Evolutionary conservation across 2,797 vertebrate species (phyloP), one percentile per base, ranked within the genome.

Genomic region (Sebastolobus altivelis): DNA sequence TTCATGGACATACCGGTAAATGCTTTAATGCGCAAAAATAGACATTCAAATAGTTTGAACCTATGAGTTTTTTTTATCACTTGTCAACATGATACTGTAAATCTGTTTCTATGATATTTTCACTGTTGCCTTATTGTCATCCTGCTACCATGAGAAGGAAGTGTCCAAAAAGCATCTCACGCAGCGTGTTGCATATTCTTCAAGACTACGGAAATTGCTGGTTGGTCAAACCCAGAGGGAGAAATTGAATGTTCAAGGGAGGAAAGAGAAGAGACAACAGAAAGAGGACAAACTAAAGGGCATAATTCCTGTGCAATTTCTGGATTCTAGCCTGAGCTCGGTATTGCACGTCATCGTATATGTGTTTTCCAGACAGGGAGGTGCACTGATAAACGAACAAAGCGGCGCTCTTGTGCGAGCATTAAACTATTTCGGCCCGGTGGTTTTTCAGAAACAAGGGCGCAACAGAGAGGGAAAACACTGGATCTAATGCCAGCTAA

Each of bases 401-500:
- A 85, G 49, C 13, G 11, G 37, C 0, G 43, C 75, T 79, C 66
- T 80, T 75, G 67, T 69, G 43, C 22, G 16, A 49, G 62, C 69
- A 72, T 83, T 85, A 78, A 84, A 83, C 75, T 67, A 81, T 80
- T 87, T 84, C 27, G 7, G 59, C 65, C 46, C 12, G 1, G 37
- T 71, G 74, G 12, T 77, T 83, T 87, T 89, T 84, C 62, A 58
- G 66, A 76, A 84, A 80, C 72, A 77, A 76, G 69, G 72, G 76
- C 80, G 70, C 80, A 40, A 72, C 80, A 77, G 60, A 85, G 87
- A 70, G 65, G 80, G 80, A 67, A 89, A 88, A 84, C 76, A 79
- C 56, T 61, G 78, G 58, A 81, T 83, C 75, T 85, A 89, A 93
- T 82, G 89, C 72, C 84, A 82, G 84, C 85, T 88, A 93, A 92